Evolutionary conservation across 2,113 vertebrate genomes (phyloP).

Genomic region (Amphilophus citrinellus): DNA sequence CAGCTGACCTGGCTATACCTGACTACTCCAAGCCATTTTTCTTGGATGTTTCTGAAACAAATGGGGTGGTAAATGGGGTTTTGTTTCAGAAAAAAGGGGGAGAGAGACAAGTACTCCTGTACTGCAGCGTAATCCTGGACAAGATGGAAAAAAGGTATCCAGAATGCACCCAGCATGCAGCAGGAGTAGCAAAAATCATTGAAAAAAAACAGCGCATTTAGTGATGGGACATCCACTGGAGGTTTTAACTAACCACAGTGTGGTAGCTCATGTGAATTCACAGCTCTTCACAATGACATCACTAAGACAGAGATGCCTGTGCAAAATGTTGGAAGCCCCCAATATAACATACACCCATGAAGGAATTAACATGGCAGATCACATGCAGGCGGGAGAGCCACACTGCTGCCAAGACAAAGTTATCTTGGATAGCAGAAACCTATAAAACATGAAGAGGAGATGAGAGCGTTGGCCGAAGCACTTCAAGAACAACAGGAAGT

Average conservation of each 20-base stretch:
- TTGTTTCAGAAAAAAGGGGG: neutral
- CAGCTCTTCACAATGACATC: neutral
- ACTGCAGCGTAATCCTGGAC: neutral
- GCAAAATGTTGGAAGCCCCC: neutral
- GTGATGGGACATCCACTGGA: neutral
- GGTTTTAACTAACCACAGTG: neutral
- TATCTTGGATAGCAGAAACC: too few relatives aligned
- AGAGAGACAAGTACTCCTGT: neutral
- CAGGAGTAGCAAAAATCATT: neutral
- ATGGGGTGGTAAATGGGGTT: neutral
- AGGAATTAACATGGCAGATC: neutral
- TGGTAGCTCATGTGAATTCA: neutral
- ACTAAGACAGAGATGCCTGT: neutral
- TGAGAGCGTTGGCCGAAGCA: too few relatives aligned
- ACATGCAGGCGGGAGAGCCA: neutral
- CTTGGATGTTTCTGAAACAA: neutral
- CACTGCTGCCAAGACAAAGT: too few relatives aligned
- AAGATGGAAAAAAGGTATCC: neutral
- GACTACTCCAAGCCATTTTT: neutral
- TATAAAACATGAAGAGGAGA: too few relatives aligned
- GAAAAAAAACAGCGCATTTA: neutral
- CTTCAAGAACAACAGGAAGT: too few relatives aligned
- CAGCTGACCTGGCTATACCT: too few relatives aligned
- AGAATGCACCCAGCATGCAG: neutral
- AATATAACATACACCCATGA: neutral